A percentile compares a stretch with the other conserved stretches of the same genome.
These are phyloP conservation scores for Aurelia sp. DNA, from an alignment of 30 jellyfish, hydroid and myxozoan genomes.

Conservation along the genomic window DNA sequence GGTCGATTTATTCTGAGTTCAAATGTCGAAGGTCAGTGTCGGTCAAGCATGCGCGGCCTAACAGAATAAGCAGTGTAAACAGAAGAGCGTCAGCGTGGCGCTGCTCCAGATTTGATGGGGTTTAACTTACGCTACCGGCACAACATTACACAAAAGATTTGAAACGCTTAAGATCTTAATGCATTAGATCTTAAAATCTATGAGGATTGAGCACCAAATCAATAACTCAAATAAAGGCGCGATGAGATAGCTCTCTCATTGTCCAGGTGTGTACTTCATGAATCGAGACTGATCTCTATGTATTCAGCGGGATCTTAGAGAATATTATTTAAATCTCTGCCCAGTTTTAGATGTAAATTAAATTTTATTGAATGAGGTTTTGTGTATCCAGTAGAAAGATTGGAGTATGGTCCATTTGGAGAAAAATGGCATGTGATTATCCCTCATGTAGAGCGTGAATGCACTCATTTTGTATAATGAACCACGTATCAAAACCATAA, in stretches of 20 bases:
- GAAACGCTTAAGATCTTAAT: conserved; percentile 72
- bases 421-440: too few relatives aligned
- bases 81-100: conserved; percentile 75
- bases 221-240: conserved; percentile 71
- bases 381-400: conserved; percentile 24
- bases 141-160: conserved; percentile 55
- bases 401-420: too few relatives aligned
- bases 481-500: too few relatives aligned
- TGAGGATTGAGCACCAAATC: conserved; percentile 75
- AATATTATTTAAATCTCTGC: conserved; percentile 54
- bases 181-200: conserved; percentile 57
- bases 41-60: conserved; percentile 32
- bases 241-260: conserved; percentile 19
- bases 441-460: too few relatives aligned
- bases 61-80: conserved; percentile 45
- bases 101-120: conserved; percentile 63
- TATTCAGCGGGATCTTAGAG: conserved; percentile 74
- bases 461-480: too few relatives aligned
- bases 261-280: conserved; percentile 44
- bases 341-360: conserved; percentile 54
- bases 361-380: conserved; percentile 39
- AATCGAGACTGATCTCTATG: conserved; percentile 57
- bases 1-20: conserved; percentile 50
- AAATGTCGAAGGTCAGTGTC: conserved; percentile 38
- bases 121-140: conserved; percentile 69